A percentile compares a stretch with the other conserved stretches of the same genome.
These are phyloP conservation scores for Carterocephalus palaemon DNA, from an alignment of 2,888 invertebrate species.

Conservation along the genomic window DNA sequence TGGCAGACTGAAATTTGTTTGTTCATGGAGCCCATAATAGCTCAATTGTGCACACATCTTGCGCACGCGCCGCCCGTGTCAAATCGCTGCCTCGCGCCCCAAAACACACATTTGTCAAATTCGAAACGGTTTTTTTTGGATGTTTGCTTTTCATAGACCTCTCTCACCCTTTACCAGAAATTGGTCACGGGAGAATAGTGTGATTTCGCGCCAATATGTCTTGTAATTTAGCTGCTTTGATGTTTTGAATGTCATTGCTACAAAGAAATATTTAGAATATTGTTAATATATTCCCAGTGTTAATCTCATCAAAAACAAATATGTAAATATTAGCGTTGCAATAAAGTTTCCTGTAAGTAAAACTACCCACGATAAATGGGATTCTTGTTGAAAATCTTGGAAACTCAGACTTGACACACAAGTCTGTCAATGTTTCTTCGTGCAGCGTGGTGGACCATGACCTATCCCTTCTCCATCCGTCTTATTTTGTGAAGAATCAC, in stretches of 20 bases:
- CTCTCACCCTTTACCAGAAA: constrained; percentile 57
- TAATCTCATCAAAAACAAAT: too few relatives aligned
- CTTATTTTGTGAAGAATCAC: too few relatives aligned
- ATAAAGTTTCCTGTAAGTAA: too few relatives aligned
- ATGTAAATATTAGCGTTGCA: too few relatives aligned
- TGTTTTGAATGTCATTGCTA: constrained; percentile 34
- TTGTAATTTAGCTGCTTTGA: constrained; percentile 63
- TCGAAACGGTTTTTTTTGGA: constrained; percentile 71
- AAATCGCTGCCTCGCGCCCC: constrained; percentile 68
- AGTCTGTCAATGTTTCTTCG: too few relatives aligned
- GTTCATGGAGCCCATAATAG: constrained; percentile 8
- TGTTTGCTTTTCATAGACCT: constrained; percentile 60
- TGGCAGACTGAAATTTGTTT: constrained; percentile 17
- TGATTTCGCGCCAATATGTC: constrained; percentile 61
- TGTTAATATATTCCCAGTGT: too few relatives aligned
- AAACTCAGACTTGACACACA: too few relatives aligned
- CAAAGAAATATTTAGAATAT: constrained; percentile 40
- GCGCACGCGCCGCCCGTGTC: constrained; percentile 46
- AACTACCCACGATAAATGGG: too few relatives aligned
- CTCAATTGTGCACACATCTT: constrained; percentile 23
- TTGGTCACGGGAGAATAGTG: constrained; percentile 67
- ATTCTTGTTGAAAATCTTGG: too few relatives aligned
- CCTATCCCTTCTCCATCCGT: too few relatives aligned
- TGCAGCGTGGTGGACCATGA: too few relatives aligned
- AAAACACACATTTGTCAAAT: constrained; percentile 76